These are phyloP conservation scores for Tachysurus fulvidraco DNA, from an alignment of 2,113 vertebrate genomes.

Conservation along the genomic window DNA sequence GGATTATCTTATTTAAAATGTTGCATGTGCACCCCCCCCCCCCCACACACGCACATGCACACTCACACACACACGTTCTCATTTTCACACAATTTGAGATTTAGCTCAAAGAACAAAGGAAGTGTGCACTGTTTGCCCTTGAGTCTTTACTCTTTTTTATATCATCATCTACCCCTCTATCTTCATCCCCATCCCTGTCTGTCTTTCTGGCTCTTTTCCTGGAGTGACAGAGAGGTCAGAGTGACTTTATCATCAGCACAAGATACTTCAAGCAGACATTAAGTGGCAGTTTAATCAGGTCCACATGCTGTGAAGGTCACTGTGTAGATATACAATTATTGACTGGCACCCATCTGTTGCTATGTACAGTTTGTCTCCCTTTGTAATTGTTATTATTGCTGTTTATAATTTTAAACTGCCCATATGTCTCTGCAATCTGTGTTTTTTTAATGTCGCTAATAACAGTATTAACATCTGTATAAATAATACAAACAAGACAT, in stretches of 20 bases:
- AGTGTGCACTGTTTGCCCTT: not conserved
- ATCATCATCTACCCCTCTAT: not conserved
- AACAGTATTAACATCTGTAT: not conserved
- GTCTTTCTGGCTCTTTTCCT: conserved; percentile 13
- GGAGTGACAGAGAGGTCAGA: not conserved
- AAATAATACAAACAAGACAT: not conserved
- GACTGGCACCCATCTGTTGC: not conserved
- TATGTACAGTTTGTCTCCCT: not conserved
- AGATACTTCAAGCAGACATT: not conserved
- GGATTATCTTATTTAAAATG: not conserved
- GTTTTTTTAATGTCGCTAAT: not conserved
- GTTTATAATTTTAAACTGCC: not conserved
- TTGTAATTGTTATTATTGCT: too few species aligned
- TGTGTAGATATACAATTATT: not conserved
- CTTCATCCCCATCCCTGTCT: not conserved
- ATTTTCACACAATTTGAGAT: not conserved
- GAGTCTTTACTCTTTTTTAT: not conserved
- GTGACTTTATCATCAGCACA: not conserved
- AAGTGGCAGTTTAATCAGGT: not conserved
- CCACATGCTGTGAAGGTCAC: not conserved
- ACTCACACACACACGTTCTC: not conserved
- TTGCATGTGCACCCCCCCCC: not conserved
- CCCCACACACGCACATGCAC: too few species aligned
- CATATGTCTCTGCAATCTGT: not conserved
- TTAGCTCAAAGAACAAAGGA: not conserved